Evolutionary conservation across 2,888 invertebrate species (phyloP).

Genomic region (Pollenia amentaria): DNA sequence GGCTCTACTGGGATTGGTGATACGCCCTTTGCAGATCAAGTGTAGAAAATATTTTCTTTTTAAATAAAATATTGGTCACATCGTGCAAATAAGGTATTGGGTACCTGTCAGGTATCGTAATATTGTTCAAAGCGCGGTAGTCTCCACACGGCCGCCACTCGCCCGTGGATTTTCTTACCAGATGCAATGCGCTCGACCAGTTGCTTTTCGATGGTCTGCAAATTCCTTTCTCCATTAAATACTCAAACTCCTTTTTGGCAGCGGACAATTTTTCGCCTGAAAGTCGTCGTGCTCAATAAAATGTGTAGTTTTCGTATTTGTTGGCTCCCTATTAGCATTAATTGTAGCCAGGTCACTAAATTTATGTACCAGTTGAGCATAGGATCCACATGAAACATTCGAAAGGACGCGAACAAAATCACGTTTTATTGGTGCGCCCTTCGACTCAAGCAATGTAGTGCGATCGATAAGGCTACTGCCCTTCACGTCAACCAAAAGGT

Average conservation of each 20-base stretch:
- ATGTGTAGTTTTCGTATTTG: too few relatives aligned
- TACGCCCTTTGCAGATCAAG: background rate
- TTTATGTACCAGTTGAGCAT: too few relatives aligned
- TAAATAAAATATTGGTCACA: background rate
- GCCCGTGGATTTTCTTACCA: background rate
- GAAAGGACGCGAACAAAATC: too few relatives aligned
- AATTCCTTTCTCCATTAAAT: constrained; percentile 5
- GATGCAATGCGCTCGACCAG: constrained; percentile 5
- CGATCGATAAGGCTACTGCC: too few relatives aligned
- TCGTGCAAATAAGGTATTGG: constrained; percentile 10
- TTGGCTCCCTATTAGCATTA: too few relatives aligned
- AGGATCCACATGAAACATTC: too few relatives aligned
- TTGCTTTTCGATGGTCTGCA: background rate
- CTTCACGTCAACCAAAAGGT: too few relatives aligned
- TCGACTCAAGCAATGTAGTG: too few relatives aligned
- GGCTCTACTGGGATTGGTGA: background rate
- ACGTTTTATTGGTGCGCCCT: too few relatives aligned
- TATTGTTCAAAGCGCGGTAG: background rate
- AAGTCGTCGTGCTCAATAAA: too few relatives aligned
- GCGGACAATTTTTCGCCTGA: background rate
- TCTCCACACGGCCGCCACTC: constrained; percentile 21
- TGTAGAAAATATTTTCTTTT: background rate
- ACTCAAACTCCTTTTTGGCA: constrained; percentile 18
- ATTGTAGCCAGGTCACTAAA: background rate
- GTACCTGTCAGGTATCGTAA: background rate